A percentile compares a stretch with the other conserved stretches of the same genome.
Evolutionary conservation across 2,797 vertebrate genomes (phyloP).

Genomic region (Todus mexicanus): DNA sequence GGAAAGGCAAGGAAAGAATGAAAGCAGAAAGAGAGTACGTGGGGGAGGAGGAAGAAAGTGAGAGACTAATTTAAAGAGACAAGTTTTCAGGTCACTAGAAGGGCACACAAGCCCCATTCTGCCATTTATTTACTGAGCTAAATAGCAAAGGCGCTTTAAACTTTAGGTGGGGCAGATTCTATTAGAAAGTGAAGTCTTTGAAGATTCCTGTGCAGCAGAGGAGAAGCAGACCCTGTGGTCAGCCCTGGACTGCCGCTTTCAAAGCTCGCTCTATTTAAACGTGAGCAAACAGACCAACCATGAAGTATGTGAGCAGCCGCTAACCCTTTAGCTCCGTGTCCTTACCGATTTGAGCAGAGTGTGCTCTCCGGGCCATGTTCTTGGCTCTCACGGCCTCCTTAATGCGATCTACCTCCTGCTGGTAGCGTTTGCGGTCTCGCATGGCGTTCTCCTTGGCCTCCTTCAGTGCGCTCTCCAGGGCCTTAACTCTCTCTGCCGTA

Average conservation of each 20-base stretch:
- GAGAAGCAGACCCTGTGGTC: neutral
- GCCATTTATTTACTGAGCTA: slow-evolving; percentile 20
- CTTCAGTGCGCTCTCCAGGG: slow-evolving; percentile 86
- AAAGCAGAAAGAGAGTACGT: neutral
- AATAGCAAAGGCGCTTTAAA: slow-evolving; percentile 13
- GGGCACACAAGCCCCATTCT: slow-evolving; percentile 7
- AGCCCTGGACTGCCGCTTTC: neutral
- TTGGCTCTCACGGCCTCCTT: slow-evolving; percentile 91
- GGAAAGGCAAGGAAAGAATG: neutral
- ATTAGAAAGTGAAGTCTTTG: neutral
- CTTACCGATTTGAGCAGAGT: slow-evolving; percentile 91
- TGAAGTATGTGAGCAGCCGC: neutral
- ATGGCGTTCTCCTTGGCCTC: slow-evolving; percentile 90
- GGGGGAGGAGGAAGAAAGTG: neutral
- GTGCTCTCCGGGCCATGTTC: slow-evolving; percentile 85
- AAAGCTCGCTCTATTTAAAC: neutral
- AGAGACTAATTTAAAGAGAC: slow-evolving; percentile 36
- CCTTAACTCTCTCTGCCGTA: slow-evolving; percentile 91
- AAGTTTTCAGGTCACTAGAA: slow-evolving; percentile 47
- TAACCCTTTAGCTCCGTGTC: neutral
- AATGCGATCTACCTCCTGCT: slow-evolving; percentile 96
- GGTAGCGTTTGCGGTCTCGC: slow-evolving; percentile 91
- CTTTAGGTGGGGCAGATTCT: neutral
- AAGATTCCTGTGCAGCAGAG: neutral
- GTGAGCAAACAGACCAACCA: neutral